Conservation (phyloP, 23 tunicate genomes). For the Trididemnum clinides region DNA sequence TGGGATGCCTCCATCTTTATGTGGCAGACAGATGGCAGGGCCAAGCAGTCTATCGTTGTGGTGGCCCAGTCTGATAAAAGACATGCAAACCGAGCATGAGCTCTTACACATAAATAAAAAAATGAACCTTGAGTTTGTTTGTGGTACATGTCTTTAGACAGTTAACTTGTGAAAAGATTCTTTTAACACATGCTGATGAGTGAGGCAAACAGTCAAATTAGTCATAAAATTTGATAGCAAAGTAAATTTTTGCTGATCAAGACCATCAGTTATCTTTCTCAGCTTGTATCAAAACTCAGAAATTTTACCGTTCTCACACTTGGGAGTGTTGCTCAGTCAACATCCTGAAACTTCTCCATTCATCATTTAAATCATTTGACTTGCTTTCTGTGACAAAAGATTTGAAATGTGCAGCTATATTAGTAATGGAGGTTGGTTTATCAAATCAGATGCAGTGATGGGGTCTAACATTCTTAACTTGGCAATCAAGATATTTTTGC, state of each 20-base stretch:
- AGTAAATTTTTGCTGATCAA: not conserved
- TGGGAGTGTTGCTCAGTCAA: not conserved
- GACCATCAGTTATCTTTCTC: not conserved
- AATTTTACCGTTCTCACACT: not conserved
- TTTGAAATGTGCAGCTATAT: not conserved
- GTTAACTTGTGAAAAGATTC: not conserved
- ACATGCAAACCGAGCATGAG: too few relatives aligned
- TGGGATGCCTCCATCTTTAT: too few relatives aligned
- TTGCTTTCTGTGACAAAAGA: not conserved
- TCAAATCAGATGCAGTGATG: too few relatives aligned
- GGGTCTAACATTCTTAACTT: too few relatives aligned
- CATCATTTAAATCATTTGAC: not conserved
- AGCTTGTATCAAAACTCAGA: not conserved
- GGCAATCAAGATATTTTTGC: too few relatives aligned
- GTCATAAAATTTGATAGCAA: not conserved
- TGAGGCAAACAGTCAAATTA: not conserved
- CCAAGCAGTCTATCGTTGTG: too few relatives aligned
- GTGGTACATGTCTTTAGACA: not conserved
- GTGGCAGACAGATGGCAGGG: too few relatives aligned
- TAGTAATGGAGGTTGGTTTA: not conserved
- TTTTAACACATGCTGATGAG: not conserved
- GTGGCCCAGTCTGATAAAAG: too few relatives aligned
- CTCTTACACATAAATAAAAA: too few relatives aligned
- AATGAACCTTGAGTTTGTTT: too few relatives aligned
- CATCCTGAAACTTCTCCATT: not conserved